These are phyloP conservation scores for Mimas tiliae DNA, from an alignment of 2,888 invertebrate species.

Conservation along the genomic window DNA sequence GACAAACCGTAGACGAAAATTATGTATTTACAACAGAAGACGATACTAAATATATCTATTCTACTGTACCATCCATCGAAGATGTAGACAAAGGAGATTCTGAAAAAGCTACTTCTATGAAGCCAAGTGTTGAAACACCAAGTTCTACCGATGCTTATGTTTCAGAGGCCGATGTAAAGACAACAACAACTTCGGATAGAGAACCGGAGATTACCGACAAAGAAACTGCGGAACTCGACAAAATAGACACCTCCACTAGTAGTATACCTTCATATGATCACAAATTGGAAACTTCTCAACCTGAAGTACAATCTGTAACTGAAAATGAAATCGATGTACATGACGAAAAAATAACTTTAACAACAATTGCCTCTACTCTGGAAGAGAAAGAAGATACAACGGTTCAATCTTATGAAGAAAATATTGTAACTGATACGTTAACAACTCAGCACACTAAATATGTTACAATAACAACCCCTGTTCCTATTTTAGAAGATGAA, in stretches of 20 bases:
- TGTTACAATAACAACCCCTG: constrained; percentile 30
- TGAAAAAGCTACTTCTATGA: background rate
- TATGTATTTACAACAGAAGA: background rate
- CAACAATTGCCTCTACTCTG: background rate
- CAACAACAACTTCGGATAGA: background rate
- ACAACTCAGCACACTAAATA: constrained; percentile 29
- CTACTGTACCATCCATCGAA: background rate
- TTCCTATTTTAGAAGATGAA: constrained; percentile 30
- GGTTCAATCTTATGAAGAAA: constrained; percentile 28
- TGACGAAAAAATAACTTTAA: background rate
- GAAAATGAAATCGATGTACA: background rate
- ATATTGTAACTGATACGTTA: constrained; percentile 26
- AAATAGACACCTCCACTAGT: background rate
- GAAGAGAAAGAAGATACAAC: constrained; percentile 19
- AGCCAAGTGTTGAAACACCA: background rate
- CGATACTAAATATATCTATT: background rate
- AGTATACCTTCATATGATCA: constrained; percentile 20
- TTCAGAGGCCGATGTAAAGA: background rate
- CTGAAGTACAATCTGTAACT: background rate
- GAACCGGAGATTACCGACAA: background rate
- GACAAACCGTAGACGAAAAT: background rate
- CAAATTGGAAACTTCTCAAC: constrained; percentile 28
- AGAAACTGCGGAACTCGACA: background rate
- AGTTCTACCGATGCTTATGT: background rate
- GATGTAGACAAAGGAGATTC: background rate